Conservation (phyloP, 1,140 invertebrate genomes). For the Leptestheria dahalacensis region DNA sequence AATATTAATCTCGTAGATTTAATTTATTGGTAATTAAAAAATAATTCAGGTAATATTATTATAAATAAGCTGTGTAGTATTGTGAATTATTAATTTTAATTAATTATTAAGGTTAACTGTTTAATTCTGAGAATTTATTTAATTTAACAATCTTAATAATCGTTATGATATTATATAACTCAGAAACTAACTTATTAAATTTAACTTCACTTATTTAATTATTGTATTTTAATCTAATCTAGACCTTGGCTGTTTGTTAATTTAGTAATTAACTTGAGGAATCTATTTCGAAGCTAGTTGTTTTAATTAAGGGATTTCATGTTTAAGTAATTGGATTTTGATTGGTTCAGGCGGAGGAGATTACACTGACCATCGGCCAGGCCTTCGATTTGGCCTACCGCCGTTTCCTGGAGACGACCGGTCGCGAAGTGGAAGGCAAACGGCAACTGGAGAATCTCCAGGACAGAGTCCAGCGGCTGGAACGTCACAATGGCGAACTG, state of each 20-base stretch:
- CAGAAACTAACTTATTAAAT: not conserved
- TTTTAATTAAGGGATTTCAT: too few species aligned
- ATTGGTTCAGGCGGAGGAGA: constrained; percentile 62
- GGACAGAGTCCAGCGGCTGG: constrained; percentile 51
- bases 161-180: not conserved
- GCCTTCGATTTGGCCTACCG: constrained; percentile 92
- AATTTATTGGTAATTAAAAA: too few species aligned
- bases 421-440: constrained; percentile 52
- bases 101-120: not conserved
- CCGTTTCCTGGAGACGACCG: constrained; percentile 59
- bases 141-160: not conserved
- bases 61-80: too few species aligned
- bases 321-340: too few species aligned
- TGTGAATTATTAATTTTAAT: not conserved
- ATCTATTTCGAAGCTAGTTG: too few species aligned
- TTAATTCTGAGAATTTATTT: not conserved
- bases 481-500: constrained; percentile 51
- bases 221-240: too few species aligned
- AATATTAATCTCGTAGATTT: too few species aligned
- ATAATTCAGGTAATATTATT: too few species aligned
- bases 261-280: too few species aligned
- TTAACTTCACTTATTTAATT: not conserved
- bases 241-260: too few species aligned
- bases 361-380: constrained; percentile 90
- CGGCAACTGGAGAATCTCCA: constrained; percentile 52